phyloP scores from a whole-genome alignment of 2,797 vertebrate species.

The Phalloptychus januarius region DNA sequence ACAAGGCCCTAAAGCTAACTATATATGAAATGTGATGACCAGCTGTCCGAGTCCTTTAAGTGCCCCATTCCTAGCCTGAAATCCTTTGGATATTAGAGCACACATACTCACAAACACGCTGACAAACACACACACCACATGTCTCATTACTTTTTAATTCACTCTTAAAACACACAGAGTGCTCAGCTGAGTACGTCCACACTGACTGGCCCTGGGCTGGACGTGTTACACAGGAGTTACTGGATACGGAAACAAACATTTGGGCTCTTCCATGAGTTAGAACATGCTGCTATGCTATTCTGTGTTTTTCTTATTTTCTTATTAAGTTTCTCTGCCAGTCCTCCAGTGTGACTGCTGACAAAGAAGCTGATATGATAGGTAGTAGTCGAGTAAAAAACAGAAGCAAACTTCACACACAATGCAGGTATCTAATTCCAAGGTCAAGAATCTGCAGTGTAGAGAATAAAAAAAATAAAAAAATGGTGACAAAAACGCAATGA shows the following conservation, averaged over 20 bases:
- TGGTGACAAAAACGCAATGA: background rate
- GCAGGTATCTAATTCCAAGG: background rate
- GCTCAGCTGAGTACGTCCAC: background rate
- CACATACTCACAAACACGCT: constrained; percentile 17
- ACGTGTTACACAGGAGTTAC: background rate
- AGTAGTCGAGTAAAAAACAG: background rate
- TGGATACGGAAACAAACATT: background rate
- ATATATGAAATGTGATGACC: constrained; percentile 75
- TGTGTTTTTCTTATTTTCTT: background rate
- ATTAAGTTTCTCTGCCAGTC: background rate
- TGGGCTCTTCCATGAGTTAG: background rate
- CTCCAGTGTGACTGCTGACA: background rate
- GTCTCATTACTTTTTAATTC: constrained; percentile 63
- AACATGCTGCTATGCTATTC: background rate
- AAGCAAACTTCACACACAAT: background rate
- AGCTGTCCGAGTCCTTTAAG: constrained; percentile 62
- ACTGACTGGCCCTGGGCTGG: background rate
- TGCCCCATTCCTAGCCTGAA: constrained; percentile 51
- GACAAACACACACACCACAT: constrained; percentile 2
- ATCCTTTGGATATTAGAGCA: constrained; percentile 69
- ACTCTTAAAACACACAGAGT: background rate
- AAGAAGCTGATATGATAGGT: background rate
- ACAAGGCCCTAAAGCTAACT: constrained; percentile 81
- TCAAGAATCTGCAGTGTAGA: background rate
- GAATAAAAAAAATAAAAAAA: background rate